phyloP scores from a whole-genome alignment of 1,140 invertebrate genomes.

The Drosophila dunni region DNA sequence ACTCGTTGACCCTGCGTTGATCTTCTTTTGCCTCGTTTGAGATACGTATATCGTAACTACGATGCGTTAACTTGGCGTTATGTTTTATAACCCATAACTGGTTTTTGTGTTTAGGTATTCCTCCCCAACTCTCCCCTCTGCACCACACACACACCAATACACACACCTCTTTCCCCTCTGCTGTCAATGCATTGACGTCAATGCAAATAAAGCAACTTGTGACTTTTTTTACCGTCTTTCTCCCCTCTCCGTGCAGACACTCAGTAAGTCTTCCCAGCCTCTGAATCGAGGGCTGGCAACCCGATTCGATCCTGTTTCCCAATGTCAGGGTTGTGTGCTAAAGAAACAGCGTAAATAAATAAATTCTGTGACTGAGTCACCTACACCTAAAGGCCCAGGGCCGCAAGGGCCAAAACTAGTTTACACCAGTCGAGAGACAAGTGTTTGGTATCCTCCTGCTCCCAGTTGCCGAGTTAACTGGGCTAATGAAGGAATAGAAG shows the following conservation, averaged over 20 bases:
- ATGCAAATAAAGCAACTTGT: constrained; percentile 71
- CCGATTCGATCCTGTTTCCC: constrained; percentile 11
- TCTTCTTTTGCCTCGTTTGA: constrained; percentile 22
- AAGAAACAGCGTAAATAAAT: constrained; percentile 31
- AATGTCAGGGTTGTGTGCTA: constrained; percentile 78
- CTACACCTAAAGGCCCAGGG: constrained; percentile 36
- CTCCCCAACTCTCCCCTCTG: constrained; percentile 20
- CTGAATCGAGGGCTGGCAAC: constrained; percentile 19
- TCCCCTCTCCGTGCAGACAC: constrained; percentile 14
- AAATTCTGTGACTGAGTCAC: constrained; percentile 59
- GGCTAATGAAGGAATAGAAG: constrained; percentile 1
- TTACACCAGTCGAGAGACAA: constrained; percentile 37
- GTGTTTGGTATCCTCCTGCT: constrained; percentile 10
- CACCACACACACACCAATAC: constrained; percentile 2
- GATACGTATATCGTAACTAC: constrained; percentile 19
- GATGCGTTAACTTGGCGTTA: constrained; percentile 37
- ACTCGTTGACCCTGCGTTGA: constrained; percentile 13
- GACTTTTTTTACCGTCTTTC: constrained; percentile 4
- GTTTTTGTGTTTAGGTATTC: constrained; percentile 42
- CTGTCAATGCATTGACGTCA: constrained; percentile 69
- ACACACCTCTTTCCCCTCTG: constrained; percentile 16
- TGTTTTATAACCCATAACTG: constrained; percentile 55
- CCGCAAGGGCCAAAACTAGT: constrained; percentile 53
- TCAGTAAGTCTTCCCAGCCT: neutral
- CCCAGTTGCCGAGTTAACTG: neutral